phyloP scores from a whole-genome alignment of 2,113 vertebrate genomes.

The Periophthalmodon schlosseri region DNA sequence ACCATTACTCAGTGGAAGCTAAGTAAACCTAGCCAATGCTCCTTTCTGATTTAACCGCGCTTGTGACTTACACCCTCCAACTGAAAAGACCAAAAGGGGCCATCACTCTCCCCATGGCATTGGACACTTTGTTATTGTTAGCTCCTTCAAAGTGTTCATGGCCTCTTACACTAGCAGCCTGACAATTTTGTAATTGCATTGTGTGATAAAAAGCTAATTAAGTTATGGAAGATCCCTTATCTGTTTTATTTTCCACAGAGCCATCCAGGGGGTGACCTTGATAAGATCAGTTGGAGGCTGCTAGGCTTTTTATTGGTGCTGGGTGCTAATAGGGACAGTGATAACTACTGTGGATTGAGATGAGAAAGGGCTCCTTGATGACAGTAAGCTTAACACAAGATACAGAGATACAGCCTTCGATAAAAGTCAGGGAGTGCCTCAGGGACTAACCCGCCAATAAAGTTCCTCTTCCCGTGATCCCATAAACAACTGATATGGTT shows the following conservation, averaged over 20 bases:
- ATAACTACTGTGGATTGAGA: slow-evolving; percentile 66
- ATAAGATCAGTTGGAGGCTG: slow-evolving; percentile 73
- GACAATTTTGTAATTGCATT: slow-evolving; percentile 79
- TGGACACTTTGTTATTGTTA: slow-evolving; percentile 72
- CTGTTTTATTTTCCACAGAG: slow-evolving; percentile 67
- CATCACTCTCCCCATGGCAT: slow-evolving; percentile 55
- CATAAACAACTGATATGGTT: slow-evolving; percentile 74
- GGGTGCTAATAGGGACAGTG: slow-evolving; percentile 69
- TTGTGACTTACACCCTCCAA: slow-evolving; percentile 58
- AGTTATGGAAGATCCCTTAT: slow-evolving; percentile 80
- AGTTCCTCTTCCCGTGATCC: slow-evolving; percentile 63
- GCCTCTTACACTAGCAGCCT: slow-evolving; percentile 65
- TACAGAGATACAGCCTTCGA: slow-evolving; percentile 63
- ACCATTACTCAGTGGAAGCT: slow-evolving; percentile 71
- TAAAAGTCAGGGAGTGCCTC: slow-evolving; percentile 58
- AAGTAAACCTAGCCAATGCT: slow-evolving; percentile 67
- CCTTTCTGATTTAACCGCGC: slow-evolving; percentile 63
- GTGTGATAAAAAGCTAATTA: slow-evolving; percentile 85
- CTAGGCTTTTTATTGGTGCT: slow-evolving; percentile 53
- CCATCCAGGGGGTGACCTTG: slow-evolving; percentile 73
- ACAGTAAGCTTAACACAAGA: slow-evolving; percentile 69
- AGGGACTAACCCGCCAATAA: slow-evolving; percentile 69
- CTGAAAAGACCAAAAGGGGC: slow-evolving; percentile 52
- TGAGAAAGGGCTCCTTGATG: slow-evolving; percentile 70
- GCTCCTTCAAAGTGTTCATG: slow-evolving; percentile 66